Evolutionary conservation across 2,113 vertebrate genomes (phyloP), one percentile per base, ranked within the genome.

Genomic region (Bos indicus): DNA sequence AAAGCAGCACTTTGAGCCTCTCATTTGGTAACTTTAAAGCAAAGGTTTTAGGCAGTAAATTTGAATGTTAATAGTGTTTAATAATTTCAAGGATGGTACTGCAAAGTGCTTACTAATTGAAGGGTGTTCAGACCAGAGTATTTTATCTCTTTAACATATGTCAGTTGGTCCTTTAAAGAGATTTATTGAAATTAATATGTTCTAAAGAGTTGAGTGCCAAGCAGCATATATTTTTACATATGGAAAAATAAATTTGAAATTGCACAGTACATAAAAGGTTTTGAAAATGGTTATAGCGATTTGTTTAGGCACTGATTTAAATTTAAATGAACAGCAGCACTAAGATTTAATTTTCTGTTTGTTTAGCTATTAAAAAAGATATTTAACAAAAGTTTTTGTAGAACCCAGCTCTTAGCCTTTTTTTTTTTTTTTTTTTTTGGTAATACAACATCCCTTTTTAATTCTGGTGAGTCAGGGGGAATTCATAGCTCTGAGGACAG

Each of bases 131-230:
- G 52, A 80, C 56, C 40, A 59, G 51, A 64, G n/a, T 46, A 48
- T 88, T 96, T 93, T 95, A 88, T 95, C 95, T 83, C 64, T 62
- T 71, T 89, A 97, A 86, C 59, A 83, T 30, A 71, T 12, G 51
- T 80, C 88, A 59, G 6, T 82, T 92, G 67, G 71, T 85, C 40
- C 52, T 52, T 96, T 89, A 30, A 95, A 95, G 85, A 91, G 92
- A 95, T 84, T 97, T 97, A 95, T 97, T 89, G 51, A 88, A 96
- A 87, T 95, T 80, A 96, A 95, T 97, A 94, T 91, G 54, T 86
- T 95, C 59, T 54, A 40, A 90, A 67, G 90, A 88, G 52, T 19
- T 81, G 43, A 88, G 8, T 21, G 12, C 85, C 67, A 85, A 94
- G 62, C 5, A 40, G 13, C 21, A 3, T 96, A 62, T 51, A 21